Evolutionary conservation across 2,113 vertebrate genomes (phyloP).

Genomic region (Bubo blakistoni): DNA sequence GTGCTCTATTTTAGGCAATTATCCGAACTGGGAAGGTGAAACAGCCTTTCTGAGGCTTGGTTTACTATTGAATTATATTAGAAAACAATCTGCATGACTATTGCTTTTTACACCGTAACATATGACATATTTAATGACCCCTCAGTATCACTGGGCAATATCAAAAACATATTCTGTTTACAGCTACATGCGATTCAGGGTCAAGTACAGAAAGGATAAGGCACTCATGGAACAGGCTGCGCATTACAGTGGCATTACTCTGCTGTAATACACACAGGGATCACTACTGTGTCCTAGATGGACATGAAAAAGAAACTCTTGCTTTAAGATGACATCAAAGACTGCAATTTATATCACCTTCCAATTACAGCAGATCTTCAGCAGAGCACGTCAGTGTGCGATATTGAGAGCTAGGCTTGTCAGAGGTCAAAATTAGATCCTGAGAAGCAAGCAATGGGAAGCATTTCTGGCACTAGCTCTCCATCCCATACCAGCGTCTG

Average conservation of each 20-base stretch:
- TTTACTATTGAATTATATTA: background rate
- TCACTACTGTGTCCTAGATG: background rate
- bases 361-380: background rate
- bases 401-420: background rate
- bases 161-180: background rate
- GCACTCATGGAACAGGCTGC: background rate
- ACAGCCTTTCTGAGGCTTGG: background rate
- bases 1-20: background rate
- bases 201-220: background rate
- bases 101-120: background rate
- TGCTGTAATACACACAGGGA: background rate
- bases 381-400: background rate
- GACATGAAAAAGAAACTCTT: background rate
- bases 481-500: background rate
- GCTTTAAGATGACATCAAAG: background rate
- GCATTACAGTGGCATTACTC: background rate
- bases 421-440: constrained; percentile 49
- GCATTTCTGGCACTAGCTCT: constrained; percentile 20
- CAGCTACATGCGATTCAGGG: background rate
- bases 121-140: background rate
- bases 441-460: background rate
- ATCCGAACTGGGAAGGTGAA: background rate
- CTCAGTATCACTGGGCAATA: background rate
- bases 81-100: background rate
- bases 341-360: background rate